Percentiles rank a stretch among this genome's conserved stretches.
phyloP scores from a whole-genome alignment of 2,888 invertebrate species.

The Meteorus cinctellus region DNA sequence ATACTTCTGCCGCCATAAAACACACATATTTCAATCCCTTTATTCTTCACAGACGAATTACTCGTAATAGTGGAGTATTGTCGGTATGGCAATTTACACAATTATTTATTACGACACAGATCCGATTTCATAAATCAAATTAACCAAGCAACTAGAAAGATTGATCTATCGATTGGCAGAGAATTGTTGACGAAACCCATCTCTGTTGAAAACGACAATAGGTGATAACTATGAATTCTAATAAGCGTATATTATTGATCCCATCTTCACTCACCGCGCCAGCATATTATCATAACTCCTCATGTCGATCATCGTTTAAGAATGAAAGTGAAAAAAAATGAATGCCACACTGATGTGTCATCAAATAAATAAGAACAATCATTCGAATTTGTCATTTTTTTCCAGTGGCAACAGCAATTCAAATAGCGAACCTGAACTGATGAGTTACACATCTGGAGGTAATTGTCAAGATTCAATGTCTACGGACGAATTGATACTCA shows the following conservation, averaged over 20 bases:
- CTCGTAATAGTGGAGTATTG: slow-evolving; percentile 97
- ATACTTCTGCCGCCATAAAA: no score
- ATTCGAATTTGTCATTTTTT: slow-evolving; percentile 79
- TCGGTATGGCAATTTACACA: slow-evolving; percentile 92
- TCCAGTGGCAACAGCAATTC: slow-evolving; percentile 69
- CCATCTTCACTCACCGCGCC: neutral
- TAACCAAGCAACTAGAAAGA: slow-evolving; percentile 79
- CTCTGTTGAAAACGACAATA: slow-evolving; percentile 77
- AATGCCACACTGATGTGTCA: slow-evolving; percentile 46
- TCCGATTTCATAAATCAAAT: slow-evolving; percentile 90
- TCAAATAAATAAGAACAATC: slow-evolving; percentile 75
- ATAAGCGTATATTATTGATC: neutral
- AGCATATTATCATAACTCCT: neutral
- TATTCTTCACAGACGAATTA: slow-evolving; percentile 81
- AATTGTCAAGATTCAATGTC: slow-evolving; percentile 61
- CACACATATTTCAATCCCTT: neutral
- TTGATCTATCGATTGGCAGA: slow-evolving; percentile 80
- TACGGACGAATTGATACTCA: slow-evolving; percentile 72
- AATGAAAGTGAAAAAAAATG: neutral
- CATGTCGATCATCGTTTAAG: slow-evolving; percentile 47
- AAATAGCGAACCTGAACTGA: slow-evolving; percentile 51
- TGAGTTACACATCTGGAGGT: slow-evolving; percentile 54
- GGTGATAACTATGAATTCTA: slow-evolving; percentile 58
- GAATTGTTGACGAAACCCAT: slow-evolving; percentile 77
- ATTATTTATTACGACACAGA: slow-evolving; percentile 88